Evolutionary conservation across 2,888 invertebrate species (phyloP), one percentile per base, ranked within the genome.

Genomic region (Ectemnius continuus): DNA sequence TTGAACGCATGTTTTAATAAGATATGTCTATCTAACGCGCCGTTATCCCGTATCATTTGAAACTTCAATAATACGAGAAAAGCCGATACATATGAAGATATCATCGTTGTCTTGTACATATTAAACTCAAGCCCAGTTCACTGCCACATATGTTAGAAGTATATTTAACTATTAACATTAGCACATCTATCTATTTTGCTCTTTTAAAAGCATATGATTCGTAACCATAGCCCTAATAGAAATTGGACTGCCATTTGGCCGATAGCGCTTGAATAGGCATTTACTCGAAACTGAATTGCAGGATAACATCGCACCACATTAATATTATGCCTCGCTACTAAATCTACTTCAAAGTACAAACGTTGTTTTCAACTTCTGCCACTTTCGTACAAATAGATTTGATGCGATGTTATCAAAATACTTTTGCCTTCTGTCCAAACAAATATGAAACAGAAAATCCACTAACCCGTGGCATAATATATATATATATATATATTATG

Each of bases 21-120:
- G 36, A 36, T 36, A 36, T 36, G 36, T 36, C 36, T 36, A 36
- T 36, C 36, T 36, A 36, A 6, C 36, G 36, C 36, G 52, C 48
- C 62, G 46, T 78, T 68, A 82, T 82, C 80, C 78, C 78, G 73
- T 75, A 68, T 72, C 84, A 60, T 77, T 76, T 76, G 66, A 67
- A 73, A 78, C 70, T 64, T 73, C 79, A 69, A 73, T 76, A 83
- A 81, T 84, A 77, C 85, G 84, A 85, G 82, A 85, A 78, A 88
- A 89, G 89, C 90, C 89, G 90, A 90, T 90, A 90, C 90, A 89
- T 89, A 90, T 90, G 90, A 90, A 90, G 90, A 90, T 90, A 89
- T 88, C 83, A 67, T 79, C 74, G 69, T 82, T 81, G 70, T 77
- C 79, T 61, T 78, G 76, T 70, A 83, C 74, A 80, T 73, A 36